These are phyloP conservation scores for Falco rusticolus DNA, from an alignment of 2,797 vertebrate species.

Conservation along the genomic window DNA sequence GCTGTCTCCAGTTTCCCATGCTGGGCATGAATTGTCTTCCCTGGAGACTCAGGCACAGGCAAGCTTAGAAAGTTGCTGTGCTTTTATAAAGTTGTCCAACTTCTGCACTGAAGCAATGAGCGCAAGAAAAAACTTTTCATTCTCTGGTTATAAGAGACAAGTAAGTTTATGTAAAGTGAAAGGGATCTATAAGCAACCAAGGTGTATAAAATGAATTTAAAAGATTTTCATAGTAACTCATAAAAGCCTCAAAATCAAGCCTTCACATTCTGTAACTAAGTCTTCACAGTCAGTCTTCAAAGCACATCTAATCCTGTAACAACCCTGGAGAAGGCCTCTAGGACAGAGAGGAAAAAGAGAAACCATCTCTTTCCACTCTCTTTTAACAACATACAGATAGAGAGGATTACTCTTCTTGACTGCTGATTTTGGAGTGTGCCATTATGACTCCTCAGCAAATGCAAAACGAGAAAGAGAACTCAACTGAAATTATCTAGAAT, in stretches of 20 bases:
- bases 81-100: background rate
- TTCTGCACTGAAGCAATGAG: background rate
- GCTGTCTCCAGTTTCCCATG: background rate
- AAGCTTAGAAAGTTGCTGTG: background rate
- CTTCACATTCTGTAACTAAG: background rate
- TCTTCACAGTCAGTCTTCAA: background rate
- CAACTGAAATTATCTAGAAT: conserved; percentile 47
- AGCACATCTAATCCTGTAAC: background rate
- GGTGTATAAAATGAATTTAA: background rate
- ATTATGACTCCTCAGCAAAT: background rate
- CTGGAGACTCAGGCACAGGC: background rate
- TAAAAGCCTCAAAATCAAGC: background rate
- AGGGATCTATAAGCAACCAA: background rate
- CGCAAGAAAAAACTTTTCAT: background rate
- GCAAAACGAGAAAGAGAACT: conserved; percentile 31
- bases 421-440: background rate
- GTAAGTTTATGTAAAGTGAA: background rate
- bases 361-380: background rate
- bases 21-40: background rate
- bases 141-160: background rate
- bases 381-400: background rate
- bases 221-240: background rate
- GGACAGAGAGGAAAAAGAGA: background rate
- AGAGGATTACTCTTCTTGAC: conserved; percentile 6
- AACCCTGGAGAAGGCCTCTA: background rate